A percentile compares a stretch with the other conserved stretches of the same genome.
Conservation (phyloP, 2,113 vertebrate species). For the Calyptommatus sinebrachiatus region DNA sequence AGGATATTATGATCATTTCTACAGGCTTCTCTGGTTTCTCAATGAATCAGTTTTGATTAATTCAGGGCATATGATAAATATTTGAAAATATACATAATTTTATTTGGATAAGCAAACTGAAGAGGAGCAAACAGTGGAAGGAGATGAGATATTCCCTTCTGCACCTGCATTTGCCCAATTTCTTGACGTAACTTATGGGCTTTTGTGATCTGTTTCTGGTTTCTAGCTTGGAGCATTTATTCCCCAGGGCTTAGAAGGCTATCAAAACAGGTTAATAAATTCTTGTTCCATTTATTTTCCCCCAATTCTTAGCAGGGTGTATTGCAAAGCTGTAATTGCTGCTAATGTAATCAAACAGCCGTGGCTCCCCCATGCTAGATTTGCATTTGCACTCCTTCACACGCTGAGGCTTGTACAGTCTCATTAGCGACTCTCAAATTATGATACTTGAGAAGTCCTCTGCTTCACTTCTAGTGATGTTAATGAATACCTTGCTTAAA, state of each 20-base stretch:
- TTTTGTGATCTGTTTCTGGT: neutral
- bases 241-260: neutral
- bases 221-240: slow-evolving; percentile 6
- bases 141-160: neutral
- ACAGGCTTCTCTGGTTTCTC: neutral
- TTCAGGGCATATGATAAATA: neutral
- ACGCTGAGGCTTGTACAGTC: neutral
- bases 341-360: neutral
- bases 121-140: neutral
- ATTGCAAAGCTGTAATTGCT: neutral
- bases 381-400: neutral
- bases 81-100: neutral
- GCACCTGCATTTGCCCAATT: neutral
- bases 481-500: slow-evolving; percentile 36
- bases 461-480: neutral
- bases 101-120: neutral
- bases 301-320: neutral
- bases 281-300: neutral
- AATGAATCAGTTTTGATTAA: neutral
- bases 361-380: neutral
- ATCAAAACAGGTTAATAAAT: neutral
- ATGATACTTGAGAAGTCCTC: neutral
- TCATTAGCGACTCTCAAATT: neutral
- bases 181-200: neutral
- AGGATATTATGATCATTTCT: neutral